Evolutionary conservation across 2,797 vertebrate genomes (phyloP).

Genomic region (Echeneis naucrates): DNA sequence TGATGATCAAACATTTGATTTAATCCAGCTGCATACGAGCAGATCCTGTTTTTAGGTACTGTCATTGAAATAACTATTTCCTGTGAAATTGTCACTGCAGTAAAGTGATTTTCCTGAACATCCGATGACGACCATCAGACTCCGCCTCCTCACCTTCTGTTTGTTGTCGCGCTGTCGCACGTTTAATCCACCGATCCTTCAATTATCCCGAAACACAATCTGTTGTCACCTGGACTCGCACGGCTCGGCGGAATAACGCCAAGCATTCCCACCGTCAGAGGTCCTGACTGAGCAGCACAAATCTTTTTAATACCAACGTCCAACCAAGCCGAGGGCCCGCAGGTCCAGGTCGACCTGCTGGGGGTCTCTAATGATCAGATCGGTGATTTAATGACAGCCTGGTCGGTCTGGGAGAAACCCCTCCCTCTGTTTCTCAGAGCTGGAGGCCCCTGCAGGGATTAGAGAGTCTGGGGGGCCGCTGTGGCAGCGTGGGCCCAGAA

Average conservation of each 20-base stretch:
- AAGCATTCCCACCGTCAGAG: constrained; percentile 55
- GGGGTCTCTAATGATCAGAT: constrained; percentile 35
- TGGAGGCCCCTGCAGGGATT: constrained; percentile 35
- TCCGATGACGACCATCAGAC: no score
- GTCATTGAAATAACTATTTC: no score
- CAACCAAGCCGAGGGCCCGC: no score
- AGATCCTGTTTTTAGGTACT: no score
- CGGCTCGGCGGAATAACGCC: constrained; percentile 7
- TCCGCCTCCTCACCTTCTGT: no score
- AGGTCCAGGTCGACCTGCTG: no score
- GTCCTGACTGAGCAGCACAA: no score
- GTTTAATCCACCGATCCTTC: constrained; percentile 56
- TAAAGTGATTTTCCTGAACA: no score
- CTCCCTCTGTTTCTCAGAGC: constrained; percentile 59
- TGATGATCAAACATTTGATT: no score
- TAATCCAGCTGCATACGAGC: no score
- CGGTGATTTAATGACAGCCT: constrained; percentile 37
- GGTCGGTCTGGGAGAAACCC: constrained; percentile 57
- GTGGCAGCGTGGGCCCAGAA: constrained; percentile 12
- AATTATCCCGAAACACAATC: constrained; percentile 70
- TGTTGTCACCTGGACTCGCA: constrained; percentile 52
- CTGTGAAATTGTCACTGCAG: no score
- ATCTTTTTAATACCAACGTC: no score
- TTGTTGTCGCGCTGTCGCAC: constrained; percentile 36
- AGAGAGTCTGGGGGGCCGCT: not conserved